Percentiles rank a stretch among this genome's conserved stretches.
Conservation (phyloP, 2,797 vertebrate species). For the Merluccius polli region DNA sequence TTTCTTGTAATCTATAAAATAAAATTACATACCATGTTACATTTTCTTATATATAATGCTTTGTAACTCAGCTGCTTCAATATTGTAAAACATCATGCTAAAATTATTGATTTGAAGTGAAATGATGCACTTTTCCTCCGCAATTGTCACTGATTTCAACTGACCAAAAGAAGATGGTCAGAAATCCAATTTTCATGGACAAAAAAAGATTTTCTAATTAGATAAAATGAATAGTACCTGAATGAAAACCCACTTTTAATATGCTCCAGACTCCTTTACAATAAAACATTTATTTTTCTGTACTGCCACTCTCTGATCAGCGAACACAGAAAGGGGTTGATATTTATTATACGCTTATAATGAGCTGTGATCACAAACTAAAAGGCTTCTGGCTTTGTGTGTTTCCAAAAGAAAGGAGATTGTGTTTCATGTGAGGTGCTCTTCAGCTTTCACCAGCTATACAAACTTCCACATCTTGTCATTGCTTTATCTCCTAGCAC, state of each 20-base stretch:
- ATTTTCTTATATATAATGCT: neutral
- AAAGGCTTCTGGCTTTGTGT: conserved; percentile 56
- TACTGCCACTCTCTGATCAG: conserved; percentile 50
- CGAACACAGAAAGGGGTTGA: conserved; percentile 58
- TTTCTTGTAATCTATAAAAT: neutral
- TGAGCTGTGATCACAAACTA: conserved; percentile 56
- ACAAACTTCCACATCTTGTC: conserved; percentile 32
- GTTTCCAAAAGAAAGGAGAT: conserved; percentile 58
- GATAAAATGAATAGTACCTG: conserved; percentile 55
- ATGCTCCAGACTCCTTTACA: conserved; percentile 62
- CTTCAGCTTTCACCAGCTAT: conserved; percentile 54
- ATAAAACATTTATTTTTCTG: conserved; percentile 67
- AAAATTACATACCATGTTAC: neutral
- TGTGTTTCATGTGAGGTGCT: conserved; percentile 60
- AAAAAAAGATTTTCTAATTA: conserved; percentile 53
- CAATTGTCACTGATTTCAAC: conserved; percentile 26
- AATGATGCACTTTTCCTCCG: neutral
- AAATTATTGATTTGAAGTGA: neutral
- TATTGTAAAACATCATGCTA: neutral
- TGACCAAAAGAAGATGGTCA: conserved; percentile 23
- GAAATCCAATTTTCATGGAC: conserved; percentile 45
- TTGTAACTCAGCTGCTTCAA: neutral
- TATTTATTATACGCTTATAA: conserved; percentile 75
- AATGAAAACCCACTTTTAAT: conserved; percentile 68
- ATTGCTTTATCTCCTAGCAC: conserved; percentile 16